Conservation (phyloP, 2,113 vertebrate species). For the Amblyornis subalaris region DNA sequence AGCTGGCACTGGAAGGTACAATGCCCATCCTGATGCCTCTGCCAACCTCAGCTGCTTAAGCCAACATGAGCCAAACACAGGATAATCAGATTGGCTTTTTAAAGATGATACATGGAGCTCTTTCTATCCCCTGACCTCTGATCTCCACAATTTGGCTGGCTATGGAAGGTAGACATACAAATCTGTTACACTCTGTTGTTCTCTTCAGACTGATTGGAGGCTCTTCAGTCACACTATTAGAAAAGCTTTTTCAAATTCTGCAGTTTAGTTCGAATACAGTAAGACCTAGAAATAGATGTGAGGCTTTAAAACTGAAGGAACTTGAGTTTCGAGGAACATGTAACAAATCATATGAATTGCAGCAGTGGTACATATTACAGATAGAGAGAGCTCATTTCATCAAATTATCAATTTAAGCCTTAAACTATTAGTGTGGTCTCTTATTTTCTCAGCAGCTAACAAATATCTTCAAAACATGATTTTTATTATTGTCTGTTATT, state of each 20-base stretch:
- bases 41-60: not conserved
- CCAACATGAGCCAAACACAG: not conserved
- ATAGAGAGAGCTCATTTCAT: not conserved
- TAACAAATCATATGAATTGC: not conserved
- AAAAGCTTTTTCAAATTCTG: not conserved
- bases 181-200: not conserved
- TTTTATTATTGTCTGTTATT: not conserved
- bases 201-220: not conserved
- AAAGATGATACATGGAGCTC: accelerated
- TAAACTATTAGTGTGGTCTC: not conserved
- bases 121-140: not conserved
- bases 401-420: not conserved
- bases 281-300: not conserved
- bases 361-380: not conserved
- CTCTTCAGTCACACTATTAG: not conserved
- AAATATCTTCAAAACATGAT: not conserved
- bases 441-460: not conserved
- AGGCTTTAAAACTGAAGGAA: not conserved
- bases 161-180: not conserved
- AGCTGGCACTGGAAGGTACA: not conserved
- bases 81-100: not conserved
- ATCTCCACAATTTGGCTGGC: not conserved
- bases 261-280: not conserved
- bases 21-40: not conserved
- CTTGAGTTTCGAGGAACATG: not conserved